Base-by-base conservation (phyloP, 2,888 invertebrate species). In the Erpobdella octoculata region DNA sequence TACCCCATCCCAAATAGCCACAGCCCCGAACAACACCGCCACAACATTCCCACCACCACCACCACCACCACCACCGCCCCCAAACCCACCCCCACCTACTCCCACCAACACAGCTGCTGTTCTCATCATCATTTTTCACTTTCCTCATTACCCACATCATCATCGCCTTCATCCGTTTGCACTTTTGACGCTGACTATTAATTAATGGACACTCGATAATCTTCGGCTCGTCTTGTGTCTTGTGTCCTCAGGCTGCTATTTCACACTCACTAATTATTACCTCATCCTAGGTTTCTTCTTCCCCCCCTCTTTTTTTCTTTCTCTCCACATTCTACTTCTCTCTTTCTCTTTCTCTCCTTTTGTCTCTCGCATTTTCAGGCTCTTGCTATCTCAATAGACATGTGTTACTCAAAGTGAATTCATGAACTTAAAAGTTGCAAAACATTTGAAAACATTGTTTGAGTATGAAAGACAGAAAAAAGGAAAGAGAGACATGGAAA, bases 251-350 rank as follows among this genome's bases (percentile, higher is more conserved):
- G 53, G 53, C 53, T 53, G 53, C 53, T 28, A 48, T 48, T 46
- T 37, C 46, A 68, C 48, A 41, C 68, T 35, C 53, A 68, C 46
- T 48, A 48, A 68, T 48, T 68, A 68, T 48, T 68, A 48, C 35
- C 68, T 48, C 46, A 38, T 33, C 68, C 35, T 46, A 68, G 68
- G n/a, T n/a, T n/a, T n/a, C n/a, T n/a, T n/a, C n/a, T n/a, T n/a
- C n/a, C n/a, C n/a, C n/a, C n/a, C n/a, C n/a, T n/a, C n/a, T n/a
- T n/a, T n/a, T n/a, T 0, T 38, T 21, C 38, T 41, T 25, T 36
- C 38, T 36, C 8, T 66, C 66, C n/a, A n/a, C 1, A 2, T 58
- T 1, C 21, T 21, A 33, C 2, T 59, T n/a, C 59, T 15, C 31
- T 25, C 31, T 59, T 59, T 33, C 18, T 18, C 31, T 15, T 18